These are phyloP conservation scores for Aratinga solstitialis DNA, from an alignment of 2,797 vertebrate species.

Conservation along the genomic window DNA sequence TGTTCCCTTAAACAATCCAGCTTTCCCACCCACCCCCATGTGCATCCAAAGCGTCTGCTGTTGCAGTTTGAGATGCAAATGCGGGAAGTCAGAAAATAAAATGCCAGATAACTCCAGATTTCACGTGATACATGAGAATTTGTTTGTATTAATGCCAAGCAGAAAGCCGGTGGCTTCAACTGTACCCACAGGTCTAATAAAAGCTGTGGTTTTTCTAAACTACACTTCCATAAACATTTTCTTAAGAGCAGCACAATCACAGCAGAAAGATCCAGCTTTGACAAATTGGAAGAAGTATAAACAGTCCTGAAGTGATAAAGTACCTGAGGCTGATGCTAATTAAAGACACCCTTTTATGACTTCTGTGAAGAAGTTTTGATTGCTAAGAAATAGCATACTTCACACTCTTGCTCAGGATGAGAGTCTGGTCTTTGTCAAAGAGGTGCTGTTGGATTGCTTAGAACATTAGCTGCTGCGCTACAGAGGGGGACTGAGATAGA, in stretches of 20 bases:
- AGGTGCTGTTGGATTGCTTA: neutral
- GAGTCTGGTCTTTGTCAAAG: neutral
- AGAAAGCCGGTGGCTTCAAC: slow-evolving; percentile 30
- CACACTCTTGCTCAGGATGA: neutral
- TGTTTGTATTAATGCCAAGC: slow-evolving; percentile 36
- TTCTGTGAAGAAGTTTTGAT: neutral
- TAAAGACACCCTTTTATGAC: slow-evolving; percentile 25
- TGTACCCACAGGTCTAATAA: slow-evolving; percentile 1
- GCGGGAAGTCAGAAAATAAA: slow-evolving; percentile 7
- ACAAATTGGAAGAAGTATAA: slow-evolving; percentile 19
- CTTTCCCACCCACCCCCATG: neutral
- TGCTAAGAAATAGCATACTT: neutral
- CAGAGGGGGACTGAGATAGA: neutral
- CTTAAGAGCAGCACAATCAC: slow-evolving; percentile 15
- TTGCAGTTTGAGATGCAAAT: neutral
- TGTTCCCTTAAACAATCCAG: neutral
- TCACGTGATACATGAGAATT: neutral
- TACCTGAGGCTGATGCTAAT: slow-evolving; percentile 51
- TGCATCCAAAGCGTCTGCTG: neutral
- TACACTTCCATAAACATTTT: neutral
- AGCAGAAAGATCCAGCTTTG: neutral
- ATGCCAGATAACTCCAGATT: slow-evolving; percentile 7
- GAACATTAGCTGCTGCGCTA: neutral
- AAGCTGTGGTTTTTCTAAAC: slow-evolving; percentile 17
- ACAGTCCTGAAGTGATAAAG: slow-evolving; percentile 22